These are phyloP conservation scores for Gerosis bhagava DNA, from an alignment of 2,888 invertebrate genomes.

Conservation along the genomic window DNA sequence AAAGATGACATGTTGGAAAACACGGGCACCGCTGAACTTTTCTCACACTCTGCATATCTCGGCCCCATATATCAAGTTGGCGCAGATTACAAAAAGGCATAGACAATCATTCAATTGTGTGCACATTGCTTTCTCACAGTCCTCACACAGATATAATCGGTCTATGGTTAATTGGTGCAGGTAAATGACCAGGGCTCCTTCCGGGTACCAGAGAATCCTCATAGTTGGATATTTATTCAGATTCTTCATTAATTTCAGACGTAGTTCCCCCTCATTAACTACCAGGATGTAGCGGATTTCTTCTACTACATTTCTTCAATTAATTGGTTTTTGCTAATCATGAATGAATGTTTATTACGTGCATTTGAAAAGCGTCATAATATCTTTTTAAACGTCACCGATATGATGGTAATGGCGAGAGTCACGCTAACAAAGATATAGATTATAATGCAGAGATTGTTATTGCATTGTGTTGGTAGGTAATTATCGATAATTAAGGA, in stretches of 20 bases:
- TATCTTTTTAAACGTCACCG: slow-evolving; percentile 64
- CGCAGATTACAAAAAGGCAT: slow-evolving; percentile 69
- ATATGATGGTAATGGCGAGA: slow-evolving; percentile 54
- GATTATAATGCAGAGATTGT: slow-evolving; percentile 1
- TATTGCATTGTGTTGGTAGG: slow-evolving; percentile 12
- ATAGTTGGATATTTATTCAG: too few species aligned
- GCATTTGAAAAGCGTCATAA: slow-evolving; percentile 66
- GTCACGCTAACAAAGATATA: slow-evolving; percentile 45
- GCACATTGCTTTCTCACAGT: slow-evolving; percentile 78
- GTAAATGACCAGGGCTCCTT: slow-evolving; percentile 74
- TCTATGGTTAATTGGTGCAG: slow-evolving; percentile 70
- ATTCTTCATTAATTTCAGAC: too few species aligned
- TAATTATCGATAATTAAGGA: slow-evolving; percentile 5
- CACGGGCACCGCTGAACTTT: slow-evolving; percentile 55
- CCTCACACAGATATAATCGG: slow-evolving; percentile 67
- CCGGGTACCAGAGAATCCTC: too few species aligned
- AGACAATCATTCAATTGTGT: slow-evolving; percentile 81
- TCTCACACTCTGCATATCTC: slow-evolving; percentile 82
- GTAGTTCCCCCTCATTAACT: slow-evolving; percentile 15
- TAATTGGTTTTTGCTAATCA: slow-evolving; percentile 52
- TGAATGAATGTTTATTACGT: slow-evolving; percentile 54
- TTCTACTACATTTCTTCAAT: slow-evolving; percentile 44
- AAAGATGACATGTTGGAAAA: slow-evolving; percentile 76
- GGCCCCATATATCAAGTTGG: slow-evolving; percentile 76
- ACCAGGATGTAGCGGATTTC: slow-evolving; percentile 56